Evolutionary conservation across 2,888 invertebrate genomes (phyloP).

Genomic region (Phorcus lineatus): DNA sequence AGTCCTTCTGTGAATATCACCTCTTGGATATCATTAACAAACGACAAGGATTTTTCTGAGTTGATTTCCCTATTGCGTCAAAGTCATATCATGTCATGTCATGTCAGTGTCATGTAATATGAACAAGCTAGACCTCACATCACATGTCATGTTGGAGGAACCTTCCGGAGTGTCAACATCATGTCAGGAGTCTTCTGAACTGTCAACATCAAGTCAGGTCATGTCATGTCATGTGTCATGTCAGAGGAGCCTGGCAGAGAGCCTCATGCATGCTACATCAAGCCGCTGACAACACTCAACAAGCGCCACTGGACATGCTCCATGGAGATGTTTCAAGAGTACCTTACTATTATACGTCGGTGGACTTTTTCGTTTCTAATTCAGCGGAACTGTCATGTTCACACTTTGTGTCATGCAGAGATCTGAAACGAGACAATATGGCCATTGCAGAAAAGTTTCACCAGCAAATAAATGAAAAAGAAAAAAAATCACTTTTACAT

Average conservation of each 20-base stretch:
- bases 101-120: too few species aligned
- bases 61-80: too few species aligned
- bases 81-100: too few species aligned
- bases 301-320: conserved; percentile 41
- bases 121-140: too few species aligned
- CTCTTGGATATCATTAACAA: too few species aligned
- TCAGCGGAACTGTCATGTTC: conserved; percentile 60
- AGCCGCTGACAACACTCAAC: conserved; percentile 27
- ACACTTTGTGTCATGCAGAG: conserved; percentile 67
- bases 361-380: conserved; percentile 65
- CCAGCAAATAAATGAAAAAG: not conserved
- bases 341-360: conserved; percentile 53
- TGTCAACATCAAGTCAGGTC: not conserved
- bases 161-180: too few species aligned
- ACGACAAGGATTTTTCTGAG: too few species aligned
- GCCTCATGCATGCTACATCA: conserved; percentile 37
- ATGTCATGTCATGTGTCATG: not conserved
- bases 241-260: not conserved
- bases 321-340: conserved; percentile 27
- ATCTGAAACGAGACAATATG: conserved; percentile 65
- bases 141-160: too few species aligned
- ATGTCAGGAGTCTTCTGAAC: too few species aligned
- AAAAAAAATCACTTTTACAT: not conserved
- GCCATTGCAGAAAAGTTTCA: conserved; percentile 57
- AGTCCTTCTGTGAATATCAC: too few species aligned